Conservation (phyloP, 2,888 invertebrate species). For the Synanthedon tipuliformis region DNA sequence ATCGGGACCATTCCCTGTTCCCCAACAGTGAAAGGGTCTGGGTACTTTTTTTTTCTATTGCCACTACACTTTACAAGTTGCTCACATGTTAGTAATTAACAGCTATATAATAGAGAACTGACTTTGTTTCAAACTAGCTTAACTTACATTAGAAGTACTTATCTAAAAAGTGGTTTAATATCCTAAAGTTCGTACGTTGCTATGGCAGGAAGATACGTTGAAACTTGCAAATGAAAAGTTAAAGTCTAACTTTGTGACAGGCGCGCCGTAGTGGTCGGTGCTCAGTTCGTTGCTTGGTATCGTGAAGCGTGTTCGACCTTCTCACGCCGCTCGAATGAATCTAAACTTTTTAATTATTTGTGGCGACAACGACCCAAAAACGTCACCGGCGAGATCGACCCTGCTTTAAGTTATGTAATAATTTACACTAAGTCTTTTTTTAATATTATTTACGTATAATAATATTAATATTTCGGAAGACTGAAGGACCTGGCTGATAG, state of each 20-base stretch:
- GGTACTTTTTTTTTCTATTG: too few relatives aligned
- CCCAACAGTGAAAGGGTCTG: too few relatives aligned
- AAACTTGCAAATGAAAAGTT: slow-evolving; percentile 64
- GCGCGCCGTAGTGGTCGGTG: slow-evolving; percentile 23
- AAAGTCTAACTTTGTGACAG: slow-evolving; percentile 55
- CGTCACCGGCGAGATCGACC: slow-evolving; percentile 14
- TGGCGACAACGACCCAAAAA: slow-evolving; percentile 29
- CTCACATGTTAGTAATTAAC: too few relatives aligned
- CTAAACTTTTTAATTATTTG: slow-evolving; percentile 53
- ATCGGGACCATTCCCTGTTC: slow-evolving; percentile 4
- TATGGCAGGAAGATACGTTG: slow-evolving; percentile 14
- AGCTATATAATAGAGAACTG: too few relatives aligned
- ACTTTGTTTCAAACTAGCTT: too few relatives aligned
- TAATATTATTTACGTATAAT: too few relatives aligned
- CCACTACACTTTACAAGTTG: too few relatives aligned
- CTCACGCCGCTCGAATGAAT: slow-evolving; percentile 38
- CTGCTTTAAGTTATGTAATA: background rate
- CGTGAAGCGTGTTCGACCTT: slow-evolving; percentile 24
- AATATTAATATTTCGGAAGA: too few relatives aligned
- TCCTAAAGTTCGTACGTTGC: slow-evolving; percentile 25
- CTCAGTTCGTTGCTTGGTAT: slow-evolving; percentile 5
- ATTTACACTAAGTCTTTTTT: too few relatives aligned
- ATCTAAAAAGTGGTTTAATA: slow-evolving; percentile 22
- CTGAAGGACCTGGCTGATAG: too few relatives aligned
- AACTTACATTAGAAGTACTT: too few relatives aligned